Base-by-base conservation (phyloP, 2,113 vertebrate species). In the Laticauda colubrina region DNA sequence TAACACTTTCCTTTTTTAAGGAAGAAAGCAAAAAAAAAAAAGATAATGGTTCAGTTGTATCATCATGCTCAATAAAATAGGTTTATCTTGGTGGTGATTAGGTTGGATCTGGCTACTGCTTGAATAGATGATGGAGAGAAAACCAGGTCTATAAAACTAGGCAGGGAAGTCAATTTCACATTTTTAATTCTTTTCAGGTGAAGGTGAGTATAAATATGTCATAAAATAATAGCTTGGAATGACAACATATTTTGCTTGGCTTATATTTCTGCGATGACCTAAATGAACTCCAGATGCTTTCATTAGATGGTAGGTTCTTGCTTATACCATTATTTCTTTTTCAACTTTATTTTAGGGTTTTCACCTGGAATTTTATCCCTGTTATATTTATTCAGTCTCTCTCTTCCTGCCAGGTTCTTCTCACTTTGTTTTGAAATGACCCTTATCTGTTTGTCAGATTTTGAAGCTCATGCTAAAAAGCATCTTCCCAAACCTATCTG, bases 381-480 rank as follows among this genome's bases (percentile, higher is more conserved):
- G 24, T 88, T 20, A 1, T 11, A 43, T 14, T 88, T 39, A 12
- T 29, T 93, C 51, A 75, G 91, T 15, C 93, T 93, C 69, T 94
- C 55, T 64, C 43, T 93, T 89, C 89, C 54, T 48, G 53, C 11
- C 95, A 96, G 98, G 96, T 97, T 98, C 75, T 94, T 94, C 87
- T 94, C 88, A 21, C 94, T 39, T 91, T 97, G 97, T 94, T 97
- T 89, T 5, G 97, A 98, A 94, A 99, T 99, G 98, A 85, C 98
- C 43, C 97, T 99, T 97, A 98, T 98, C 23, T 99, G 98, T 95
- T 95, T 99, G 93, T 98, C 97, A n/a, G 99, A 99, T 95, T 99
- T 99, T 0, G 98, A 99, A 96, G 97, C 97, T 75, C 98, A 98
- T n/a, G 99, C 99, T 0, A 98, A 97, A 64, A 97, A 98, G 90